phyloP scores from a whole-genome alignment of 2,888 invertebrate genomes.

The Eubasilissa splendida region DNA sequence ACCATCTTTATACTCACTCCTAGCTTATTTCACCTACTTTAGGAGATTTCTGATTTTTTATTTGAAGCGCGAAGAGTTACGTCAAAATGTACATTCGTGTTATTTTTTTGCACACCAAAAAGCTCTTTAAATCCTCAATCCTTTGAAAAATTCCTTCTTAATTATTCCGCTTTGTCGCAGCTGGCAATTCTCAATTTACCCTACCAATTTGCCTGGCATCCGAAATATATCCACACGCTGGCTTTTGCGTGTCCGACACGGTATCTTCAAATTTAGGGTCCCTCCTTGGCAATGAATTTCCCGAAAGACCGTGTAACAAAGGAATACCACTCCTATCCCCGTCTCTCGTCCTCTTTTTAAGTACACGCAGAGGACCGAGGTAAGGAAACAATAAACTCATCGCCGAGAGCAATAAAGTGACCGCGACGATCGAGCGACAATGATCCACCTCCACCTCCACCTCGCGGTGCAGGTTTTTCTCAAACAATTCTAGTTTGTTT shows the following conservation, averaged over 20 bases:
- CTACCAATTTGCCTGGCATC: constrained; percentile 46
- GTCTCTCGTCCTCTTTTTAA: constrained; percentile 37
- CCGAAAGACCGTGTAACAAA: constrained; percentile 50
- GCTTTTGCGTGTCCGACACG: constrained; percentile 23
- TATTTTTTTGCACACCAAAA: background rate
- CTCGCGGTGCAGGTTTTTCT: background rate
- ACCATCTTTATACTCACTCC: too few relatives aligned
- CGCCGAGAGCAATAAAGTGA: constrained; percentile 48
- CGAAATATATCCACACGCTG: constrained; percentile 18
- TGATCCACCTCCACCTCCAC: too few relatives aligned
- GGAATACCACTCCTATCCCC: constrained; percentile 39
- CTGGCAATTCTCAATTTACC: constrained; percentile 27
- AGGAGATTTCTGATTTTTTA: too few relatives aligned
- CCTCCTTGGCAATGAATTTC: constrained; percentile 45
- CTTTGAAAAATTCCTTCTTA: constrained; percentile 21
- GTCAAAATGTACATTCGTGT: too few relatives aligned
- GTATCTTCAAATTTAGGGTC: constrained; percentile 51
- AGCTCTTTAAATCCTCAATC: background rate
- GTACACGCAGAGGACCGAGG: background rate
- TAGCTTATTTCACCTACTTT: too few relatives aligned
- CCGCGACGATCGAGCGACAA: constrained; percentile 44
- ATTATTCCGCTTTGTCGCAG: constrained; percentile 36
- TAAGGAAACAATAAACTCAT: constrained; percentile 51
- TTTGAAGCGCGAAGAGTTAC: too few relatives aligned
- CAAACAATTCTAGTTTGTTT: too few relatives aligned